Evolutionary conservation across 2,113 vertebrate species (phyloP), one percentile per base, ranked within the genome.

Genomic region (Syngnathus scovelli): DNA sequence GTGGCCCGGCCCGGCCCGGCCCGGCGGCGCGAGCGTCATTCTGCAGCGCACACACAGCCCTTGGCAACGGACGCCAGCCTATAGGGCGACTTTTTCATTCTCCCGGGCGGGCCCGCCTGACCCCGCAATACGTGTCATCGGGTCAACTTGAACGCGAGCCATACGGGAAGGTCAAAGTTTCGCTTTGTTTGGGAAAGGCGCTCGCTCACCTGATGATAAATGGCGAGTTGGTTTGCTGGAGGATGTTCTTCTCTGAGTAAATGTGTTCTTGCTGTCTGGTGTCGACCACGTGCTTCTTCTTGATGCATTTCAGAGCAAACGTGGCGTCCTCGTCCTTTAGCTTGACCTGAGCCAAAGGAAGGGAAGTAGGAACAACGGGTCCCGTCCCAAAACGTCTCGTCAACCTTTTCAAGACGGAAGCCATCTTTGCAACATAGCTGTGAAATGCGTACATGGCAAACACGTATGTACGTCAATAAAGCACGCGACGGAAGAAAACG

Each of bases 281-380:
- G 65, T 98, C 95, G 39, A 98, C 94, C 1, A 98, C 79, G 1
- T 95, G 94, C 56, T 93, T 94, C 86, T 98, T 97, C 86, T 93
- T 94, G 55, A 98, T 95, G 65, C 94, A 95, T 76, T 98, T 98
- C 89, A 98, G 91, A 56, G 96, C 95, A 86, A 97, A 98, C 6
- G 94, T 88, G 12, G 80, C 43, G 1, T 93, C 92, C 74, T 95
- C 94, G 48, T 94, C 92, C 88, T 92, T 94, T 19, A 97, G 89
- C 81, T 95, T 98, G 69, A 98, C 95, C 96, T 98, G 70, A 21
- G 7, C 55, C 54, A 55, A 18, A 54, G 49, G 38, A 52, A 66
- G 27, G 27, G 2, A 33, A 33, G 27, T 33, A 33, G 1, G 27
- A 33, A 10, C 16, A 55, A 5, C 54, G 18, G 46, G 46, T 33